Evolutionary conservation across 2,797 vertebrate species (phyloP).

Genomic region (Ateles fusciceps): DNA sequence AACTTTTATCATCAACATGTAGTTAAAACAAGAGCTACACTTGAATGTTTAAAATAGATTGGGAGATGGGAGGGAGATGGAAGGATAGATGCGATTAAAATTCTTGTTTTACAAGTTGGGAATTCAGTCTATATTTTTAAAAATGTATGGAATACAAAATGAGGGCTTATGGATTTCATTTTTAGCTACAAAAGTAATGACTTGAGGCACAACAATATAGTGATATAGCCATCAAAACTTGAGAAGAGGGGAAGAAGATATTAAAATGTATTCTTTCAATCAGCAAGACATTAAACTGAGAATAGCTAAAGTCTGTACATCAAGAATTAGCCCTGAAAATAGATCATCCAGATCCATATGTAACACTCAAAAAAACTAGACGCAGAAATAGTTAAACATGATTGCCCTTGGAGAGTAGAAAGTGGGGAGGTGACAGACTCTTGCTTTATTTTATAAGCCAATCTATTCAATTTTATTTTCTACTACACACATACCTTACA

Average conservation of each 20-base stretch:
- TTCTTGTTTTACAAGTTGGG: conserved; percentile 7
- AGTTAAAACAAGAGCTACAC: background rate
- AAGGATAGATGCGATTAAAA: background rate
- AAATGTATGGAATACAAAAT: background rate
- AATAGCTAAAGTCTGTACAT: background rate
- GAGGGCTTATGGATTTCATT: background rate
- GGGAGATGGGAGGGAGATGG: background rate
- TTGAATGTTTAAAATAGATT: background rate
- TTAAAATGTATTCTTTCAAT: background rate
- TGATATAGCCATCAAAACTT: background rate
- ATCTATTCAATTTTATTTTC: conserved; percentile 45
- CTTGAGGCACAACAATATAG: background rate
- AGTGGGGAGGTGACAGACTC: background rate
- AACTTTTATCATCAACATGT: background rate
- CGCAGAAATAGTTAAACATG: background rate
- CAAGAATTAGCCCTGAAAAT: background rate
- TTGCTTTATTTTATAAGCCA: background rate
- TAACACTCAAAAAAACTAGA: background rate
- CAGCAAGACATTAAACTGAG: background rate
- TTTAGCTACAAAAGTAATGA: background rate
- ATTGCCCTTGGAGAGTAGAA: background rate
- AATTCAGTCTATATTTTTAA: background rate
- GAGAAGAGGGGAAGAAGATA: background rate
- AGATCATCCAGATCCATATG: background rate
- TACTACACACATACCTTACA: background rate